phyloP scores from a whole-genome alignment of 2,888 invertebrate genomes.

The Globia sparganii region DNA sequence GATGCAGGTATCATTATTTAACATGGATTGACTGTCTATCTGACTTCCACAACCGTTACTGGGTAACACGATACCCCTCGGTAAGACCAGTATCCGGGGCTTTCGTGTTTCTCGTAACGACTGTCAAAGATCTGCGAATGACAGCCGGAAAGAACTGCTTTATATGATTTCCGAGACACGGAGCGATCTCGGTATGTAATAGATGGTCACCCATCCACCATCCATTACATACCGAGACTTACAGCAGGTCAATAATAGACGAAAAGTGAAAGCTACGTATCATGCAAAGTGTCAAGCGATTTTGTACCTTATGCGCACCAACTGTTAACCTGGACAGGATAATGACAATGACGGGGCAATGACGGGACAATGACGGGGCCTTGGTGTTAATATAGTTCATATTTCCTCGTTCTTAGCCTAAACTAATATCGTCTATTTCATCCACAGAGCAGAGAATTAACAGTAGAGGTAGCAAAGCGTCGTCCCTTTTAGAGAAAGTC shows the following conservation, averaged over 20 bases:
- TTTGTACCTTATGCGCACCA: neutral
- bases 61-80: too few relatives aligned
- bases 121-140: neutral
- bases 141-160: neutral
- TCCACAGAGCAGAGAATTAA: slow-evolving; percentile 90
- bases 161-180: too few relatives aligned
- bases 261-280: neutral
- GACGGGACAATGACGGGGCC: too few relatives aligned
- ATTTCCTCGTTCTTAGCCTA: slow-evolving; percentile 2
- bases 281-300: neutral
- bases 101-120: neutral
- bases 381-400: slow-evolving; percentile 2
- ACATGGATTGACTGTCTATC: too few relatives aligned
- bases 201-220: neutral
- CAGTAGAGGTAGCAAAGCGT: slow-evolving; percentile 87
- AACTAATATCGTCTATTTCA: slow-evolving; percentile 76
- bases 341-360: too few relatives aligned
- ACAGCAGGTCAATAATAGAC: neutral
- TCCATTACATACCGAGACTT: neutral
- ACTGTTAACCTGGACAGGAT: neutral
- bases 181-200: too few relatives aligned
- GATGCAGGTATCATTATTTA: too few relatives aligned
- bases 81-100: too few relatives aligned
- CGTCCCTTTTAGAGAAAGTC: slow-evolving; percentile 84
- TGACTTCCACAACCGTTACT: too few relatives aligned